Base-by-base conservation (phyloP, 2,888 invertebrate species). In the Thyatira batis region DNA sequence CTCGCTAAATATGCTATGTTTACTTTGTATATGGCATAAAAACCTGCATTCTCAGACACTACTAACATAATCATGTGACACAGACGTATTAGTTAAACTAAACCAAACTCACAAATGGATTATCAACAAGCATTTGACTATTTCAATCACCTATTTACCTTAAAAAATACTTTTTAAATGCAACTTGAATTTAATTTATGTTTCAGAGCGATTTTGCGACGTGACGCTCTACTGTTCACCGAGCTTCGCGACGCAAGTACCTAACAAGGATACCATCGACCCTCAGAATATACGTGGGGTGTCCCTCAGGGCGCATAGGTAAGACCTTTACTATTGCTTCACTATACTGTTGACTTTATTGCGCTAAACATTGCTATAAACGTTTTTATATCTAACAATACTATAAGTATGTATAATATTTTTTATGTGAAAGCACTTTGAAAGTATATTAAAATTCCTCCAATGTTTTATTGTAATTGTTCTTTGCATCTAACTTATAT, bases 201-300 rank as follows among this genome's bases (percentile, higher is more conserved):
- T 86, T 85, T 84, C 97, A 82, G 97, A 97, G 80, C 95, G 97
- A 60, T 97, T 97, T 89, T 98, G 97, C 88, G 97, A 92, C 65
- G 92, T 98, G 63, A 97, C 97, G 23, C 88, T 98, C 69, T 97
- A 97, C 71, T 98, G 97, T 82, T 91, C 91, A 28, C 87, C 90
- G 54, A 90, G 76, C 64, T 91, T 91, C 75, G 85, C 86, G 23
- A 82, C 87, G 5, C 89, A 89, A 58, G 80, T 89, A 6, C 71
- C 85, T 0, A 81, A 84, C 63, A 87, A 86, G 33, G 88, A 87
- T 28, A 72, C 83, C 0, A 80, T 87, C 4, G 86, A 88, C 8
- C 78, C 88, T 5, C 81, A 84, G 55, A 78, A 78, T 54, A 85
- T 90, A 51, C 73, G 86, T 20, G 91, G 91, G 39, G 91, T 90